phyloP scores from a whole-genome alignment of 2,797 vertebrate genomes.

The Aeoliscus strigatus region DNA sequence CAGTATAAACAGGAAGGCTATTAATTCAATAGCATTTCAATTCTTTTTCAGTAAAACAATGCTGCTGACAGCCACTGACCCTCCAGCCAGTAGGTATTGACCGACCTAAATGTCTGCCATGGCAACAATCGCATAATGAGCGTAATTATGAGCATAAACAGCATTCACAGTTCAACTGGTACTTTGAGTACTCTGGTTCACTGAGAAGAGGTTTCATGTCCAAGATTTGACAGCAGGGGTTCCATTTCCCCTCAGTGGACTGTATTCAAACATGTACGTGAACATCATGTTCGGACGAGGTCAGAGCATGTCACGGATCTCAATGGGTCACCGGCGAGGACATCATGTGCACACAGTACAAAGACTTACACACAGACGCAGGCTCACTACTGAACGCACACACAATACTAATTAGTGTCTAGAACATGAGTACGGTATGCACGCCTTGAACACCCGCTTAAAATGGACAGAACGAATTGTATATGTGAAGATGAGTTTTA shows the following conservation, averaged over 20 bases:
- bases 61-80: no score
- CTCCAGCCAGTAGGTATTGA: no score
- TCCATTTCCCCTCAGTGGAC: conserved; percentile 26
- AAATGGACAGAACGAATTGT: conserved; percentile 9
- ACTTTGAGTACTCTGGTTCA: conserved; percentile 14
- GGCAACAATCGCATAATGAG: conserved; percentile 15
- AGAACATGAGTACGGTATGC: conserved; percentile 26
- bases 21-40: no score
- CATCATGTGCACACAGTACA: conserved; percentile 34
- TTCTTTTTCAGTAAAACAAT: no score
- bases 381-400: conserved; percentile 9
- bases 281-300: conserved; percentile 21
- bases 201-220: conserved; percentile 10
- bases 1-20: no score
- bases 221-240: conserved; percentile 2
- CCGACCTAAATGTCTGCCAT: conserved; percentile 26
- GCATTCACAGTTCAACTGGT: conserved; percentile 14
- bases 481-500: conserved; percentile 10
- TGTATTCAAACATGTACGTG: conserved; percentile 22
- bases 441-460: conserved; percentile 10
- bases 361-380: conserved; percentile 24
- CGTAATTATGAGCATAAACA: no score
- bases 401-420: conserved; percentile 22
- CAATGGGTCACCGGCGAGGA: conserved; percentile 23
- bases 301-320: conserved; percentile 4